A percentile compares a stretch with the other conserved stretches of the same genome.
These are phyloP conservation scores for Sinotaia quadrata DNA, from an alignment of 2,888 invertebrate species.

Conservation along the genomic window DNA sequence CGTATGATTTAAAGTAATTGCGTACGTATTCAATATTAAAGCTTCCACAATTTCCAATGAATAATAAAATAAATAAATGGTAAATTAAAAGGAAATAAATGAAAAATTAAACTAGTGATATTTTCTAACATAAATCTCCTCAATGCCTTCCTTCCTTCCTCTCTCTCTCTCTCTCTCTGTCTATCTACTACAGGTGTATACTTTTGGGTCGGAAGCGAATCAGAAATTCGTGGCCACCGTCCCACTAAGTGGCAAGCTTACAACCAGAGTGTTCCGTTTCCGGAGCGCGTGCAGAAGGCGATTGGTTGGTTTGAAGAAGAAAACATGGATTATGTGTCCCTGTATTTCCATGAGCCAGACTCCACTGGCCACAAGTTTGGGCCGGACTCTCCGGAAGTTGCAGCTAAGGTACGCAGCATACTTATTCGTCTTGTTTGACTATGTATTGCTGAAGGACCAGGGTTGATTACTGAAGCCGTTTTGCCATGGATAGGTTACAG, in stretches of 20 bases:
- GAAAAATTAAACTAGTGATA: too few species aligned
- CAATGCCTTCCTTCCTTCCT: too few species aligned
- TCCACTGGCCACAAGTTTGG: conserved; percentile 56
- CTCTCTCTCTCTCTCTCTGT: background rate
- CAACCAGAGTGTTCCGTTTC: conserved; percentile 73
- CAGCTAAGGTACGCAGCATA: conserved; percentile 44
- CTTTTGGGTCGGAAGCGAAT: conserved; percentile 80
- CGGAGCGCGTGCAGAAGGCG: conserved; percentile 76
- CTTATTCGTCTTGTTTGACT: too few species aligned
- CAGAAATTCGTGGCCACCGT: conserved; percentile 73
- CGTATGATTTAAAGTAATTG: too few species aligned
- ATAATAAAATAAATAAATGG: too few species aligned
- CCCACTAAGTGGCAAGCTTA: conserved; percentile 70
- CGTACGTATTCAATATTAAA: too few species aligned
- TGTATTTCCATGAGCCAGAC: conserved; percentile 62
- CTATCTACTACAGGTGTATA: conserved; percentile 40
- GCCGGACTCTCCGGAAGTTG: conserved; percentile 48
- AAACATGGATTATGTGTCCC: conserved; percentile 45
- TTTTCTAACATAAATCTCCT: too few species aligned
- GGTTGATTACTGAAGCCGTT: too few species aligned
- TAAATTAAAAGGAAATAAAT: too few species aligned
- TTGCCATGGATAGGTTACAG: too few species aligned
- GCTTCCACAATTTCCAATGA: too few species aligned
- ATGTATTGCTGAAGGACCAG: too few species aligned
- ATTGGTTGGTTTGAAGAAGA: conserved; percentile 70